Percentiles rank a stretch among this genome's conserved stretches.
phyloP scores from a whole-genome alignment of 2,888 invertebrate species.

The Tetragnatha montana region DNA sequence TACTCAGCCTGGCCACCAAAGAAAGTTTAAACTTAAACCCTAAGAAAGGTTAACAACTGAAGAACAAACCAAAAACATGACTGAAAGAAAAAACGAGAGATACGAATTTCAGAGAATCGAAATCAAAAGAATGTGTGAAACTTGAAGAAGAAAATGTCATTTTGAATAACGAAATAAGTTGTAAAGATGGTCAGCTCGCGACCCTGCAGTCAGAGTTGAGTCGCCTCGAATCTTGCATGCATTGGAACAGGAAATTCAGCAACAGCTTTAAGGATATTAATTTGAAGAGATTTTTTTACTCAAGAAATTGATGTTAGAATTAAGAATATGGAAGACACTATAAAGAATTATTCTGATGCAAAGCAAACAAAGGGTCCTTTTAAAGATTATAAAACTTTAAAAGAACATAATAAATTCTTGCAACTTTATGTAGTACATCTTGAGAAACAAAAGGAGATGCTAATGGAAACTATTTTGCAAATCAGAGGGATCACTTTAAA shows the following conservation, averaged over 20 bases:
- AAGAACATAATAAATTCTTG: constrained; percentile 17
- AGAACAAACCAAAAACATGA: not conserved
- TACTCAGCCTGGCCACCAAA: not conserved
- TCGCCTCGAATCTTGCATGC: constrained; percentile 19
- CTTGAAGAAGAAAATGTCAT: not conserved
- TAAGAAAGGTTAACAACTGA: not conserved
- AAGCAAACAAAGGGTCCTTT: not conserved
- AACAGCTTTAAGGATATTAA: not conserved
- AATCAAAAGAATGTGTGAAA: not conserved
- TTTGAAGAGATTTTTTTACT: not conserved
- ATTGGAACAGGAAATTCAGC: constrained; percentile 23
- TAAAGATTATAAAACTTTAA: not conserved
- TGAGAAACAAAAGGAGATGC: constrained; percentile 21
- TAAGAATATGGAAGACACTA: constrained; percentile 18
- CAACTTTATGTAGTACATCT: not conserved
- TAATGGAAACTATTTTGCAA: constrained; percentile 5
- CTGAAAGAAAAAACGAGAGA: not conserved
- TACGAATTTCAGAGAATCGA: not conserved
- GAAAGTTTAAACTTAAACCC: not conserved
- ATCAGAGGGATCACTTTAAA: constrained; percentile 8
- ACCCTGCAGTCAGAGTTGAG: constrained; percentile 3
- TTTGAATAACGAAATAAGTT: not conserved
- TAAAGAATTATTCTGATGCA: not conserved
- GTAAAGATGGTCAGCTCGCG: not conserved
- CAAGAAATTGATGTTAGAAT: constrained; percentile 10